A percentile compares a stretch with the other conserved stretches of the same genome.
These are phyloP conservation scores for Athene noctua DNA, from an alignment of 2,113 vertebrate species.

Conservation along the genomic window DNA sequence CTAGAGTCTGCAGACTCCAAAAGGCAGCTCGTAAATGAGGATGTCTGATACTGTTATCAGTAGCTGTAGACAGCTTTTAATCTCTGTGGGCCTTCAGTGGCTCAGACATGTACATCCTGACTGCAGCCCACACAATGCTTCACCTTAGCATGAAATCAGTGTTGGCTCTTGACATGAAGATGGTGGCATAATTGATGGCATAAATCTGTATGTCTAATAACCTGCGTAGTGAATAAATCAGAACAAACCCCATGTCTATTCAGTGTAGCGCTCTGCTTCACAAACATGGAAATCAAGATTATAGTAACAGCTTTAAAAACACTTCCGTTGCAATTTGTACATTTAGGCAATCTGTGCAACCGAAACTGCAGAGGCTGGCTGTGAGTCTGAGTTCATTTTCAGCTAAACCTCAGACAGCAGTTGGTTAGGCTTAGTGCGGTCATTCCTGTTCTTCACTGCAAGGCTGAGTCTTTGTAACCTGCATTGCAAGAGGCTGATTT, in stretches of 20 bases:
- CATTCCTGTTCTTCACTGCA: background rate
- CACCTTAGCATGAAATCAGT: background rate
- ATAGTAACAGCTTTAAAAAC: background rate
- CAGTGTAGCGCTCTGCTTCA: background rate
- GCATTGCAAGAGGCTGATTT: background rate
- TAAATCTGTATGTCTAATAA: background rate
- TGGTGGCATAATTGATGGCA: background rate
- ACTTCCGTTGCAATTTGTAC: background rate
- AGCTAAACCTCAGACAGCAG: background rate
- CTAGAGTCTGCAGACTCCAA: background rate
- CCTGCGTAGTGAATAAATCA: background rate
- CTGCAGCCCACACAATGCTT: background rate
- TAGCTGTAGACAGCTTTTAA: background rate
- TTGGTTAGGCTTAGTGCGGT: background rate
- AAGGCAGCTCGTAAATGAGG: background rate
- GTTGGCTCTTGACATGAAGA: background rate
- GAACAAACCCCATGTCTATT: background rate
- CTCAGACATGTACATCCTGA: background rate
- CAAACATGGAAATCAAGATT: background rate
- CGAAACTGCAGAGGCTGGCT: background rate
- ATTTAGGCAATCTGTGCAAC: background rate
- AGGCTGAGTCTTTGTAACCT: too few species aligned
- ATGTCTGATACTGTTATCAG: background rate
- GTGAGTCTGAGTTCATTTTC: fast-evolving
- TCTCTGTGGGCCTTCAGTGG: background rate